Evolutionary conservation across 1,140 invertebrate species (phyloP), one percentile per base, ranked within the genome.

Genomic region (Cephus cinctus): DNA sequence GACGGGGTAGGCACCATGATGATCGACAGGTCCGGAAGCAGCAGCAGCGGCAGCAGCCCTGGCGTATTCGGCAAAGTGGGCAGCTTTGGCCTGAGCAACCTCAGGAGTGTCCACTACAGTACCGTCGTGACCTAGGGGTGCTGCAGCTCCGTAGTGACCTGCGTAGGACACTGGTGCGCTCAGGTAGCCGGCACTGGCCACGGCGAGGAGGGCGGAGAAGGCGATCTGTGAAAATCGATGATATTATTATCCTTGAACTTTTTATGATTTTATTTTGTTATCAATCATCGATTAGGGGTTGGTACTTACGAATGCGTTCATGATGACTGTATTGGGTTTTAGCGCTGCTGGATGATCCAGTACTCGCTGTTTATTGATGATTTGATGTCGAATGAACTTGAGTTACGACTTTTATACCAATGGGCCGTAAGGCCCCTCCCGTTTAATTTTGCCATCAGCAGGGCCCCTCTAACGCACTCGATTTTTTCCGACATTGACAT

Each of bases 81-180:
- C 59, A 3, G 46, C 44, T 23, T 56, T 57, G 8, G 41, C 41
- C 5, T 15, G 31, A 58, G 54, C n/a, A 45, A 52, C 62, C 50
- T 63, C 65, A 8, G 54, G 50, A 14, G 64, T 61, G 36, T 63
- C 58, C 30, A 56, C 6, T 5, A 54, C 48, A 9, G 25, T 14
- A 4, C 50, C 49, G 16, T 43, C 43, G 1, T 53, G 19, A 1
- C 53, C 55, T 4, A 63, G 16, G 3, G 60, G 55, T 1, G 59
- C 50, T 5, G 48, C 9, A 32, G 58, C 54, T 25, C 60, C 58
- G 2, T 46, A 32, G 43, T 61, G 59, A 16, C 20, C 34, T 3
- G 15, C 9, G 20, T 15, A 15, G 14, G 6, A 11, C 12, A 14
- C 21, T n/a, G n/a, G 16, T 8, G 25, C 25, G 40, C 21, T 30